Conservation (phyloP, 2,797 vertebrate genomes). For the Parotocinclus haroldoi region DNA sequence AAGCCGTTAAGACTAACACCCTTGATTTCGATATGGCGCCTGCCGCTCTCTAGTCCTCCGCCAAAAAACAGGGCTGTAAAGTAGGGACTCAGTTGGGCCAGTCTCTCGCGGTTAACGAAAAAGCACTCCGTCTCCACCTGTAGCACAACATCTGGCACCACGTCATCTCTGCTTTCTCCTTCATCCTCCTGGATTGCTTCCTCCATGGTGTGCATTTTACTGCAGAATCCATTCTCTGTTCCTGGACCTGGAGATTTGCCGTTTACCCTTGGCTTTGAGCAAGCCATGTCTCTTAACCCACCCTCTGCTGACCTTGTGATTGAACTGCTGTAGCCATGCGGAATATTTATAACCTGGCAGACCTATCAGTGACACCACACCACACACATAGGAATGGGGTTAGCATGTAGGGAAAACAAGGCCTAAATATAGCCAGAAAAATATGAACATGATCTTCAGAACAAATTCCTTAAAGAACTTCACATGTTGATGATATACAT, state of each 20-base stretch:
- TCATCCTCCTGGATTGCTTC: slow-evolving; percentile 30
- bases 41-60: slow-evolving; percentile 71
- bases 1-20: slow-evolving; percentile 70
- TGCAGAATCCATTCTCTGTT: neutral
- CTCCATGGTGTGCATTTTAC: slow-evolving; percentile 10
- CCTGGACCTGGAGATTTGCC: slow-evolving; percentile 12
- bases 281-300: slow-evolving; percentile 58
- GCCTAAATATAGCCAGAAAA: slow-evolving; percentile 42
- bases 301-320: slow-evolving; percentile 31
- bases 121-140: slow-evolving; percentile 75
- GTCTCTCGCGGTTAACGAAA: slow-evolving; percentile 70
- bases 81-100: slow-evolving; percentile 80
- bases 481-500: too few relatives aligned
- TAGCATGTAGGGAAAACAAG: slow-evolving; percentile 45
- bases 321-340: slow-evolving; percentile 25
- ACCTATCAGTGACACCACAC: slow-evolving; percentile 32
- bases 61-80: slow-evolving; percentile 87
- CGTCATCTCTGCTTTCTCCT: slow-evolving; percentile 41
- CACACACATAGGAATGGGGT: slow-evolving; percentile 47
- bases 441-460: neutral
- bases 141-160: slow-evolving; percentile 67
- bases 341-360: slow-evolving; percentile 50
- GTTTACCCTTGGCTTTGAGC: slow-evolving; percentile 44
- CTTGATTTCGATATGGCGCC: slow-evolving; percentile 71
- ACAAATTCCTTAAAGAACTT: neutral